phyloP scores from a whole-genome alignment of 2,113 vertebrate genomes.

The Vicugna pacos region DNA sequence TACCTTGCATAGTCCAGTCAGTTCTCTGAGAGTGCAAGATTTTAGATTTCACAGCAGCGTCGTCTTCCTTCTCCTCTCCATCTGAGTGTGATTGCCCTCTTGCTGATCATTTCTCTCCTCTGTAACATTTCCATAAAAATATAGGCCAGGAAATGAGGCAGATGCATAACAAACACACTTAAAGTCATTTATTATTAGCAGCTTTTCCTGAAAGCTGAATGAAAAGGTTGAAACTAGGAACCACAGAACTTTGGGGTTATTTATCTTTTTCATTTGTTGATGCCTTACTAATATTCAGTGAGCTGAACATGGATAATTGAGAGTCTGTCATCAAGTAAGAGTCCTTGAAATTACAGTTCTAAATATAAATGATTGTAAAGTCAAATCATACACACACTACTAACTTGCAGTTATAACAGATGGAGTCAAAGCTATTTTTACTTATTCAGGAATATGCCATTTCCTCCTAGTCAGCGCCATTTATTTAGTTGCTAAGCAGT shows the following conservation, averaged over 20 bases:
- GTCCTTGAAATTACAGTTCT: constrained; percentile 59
- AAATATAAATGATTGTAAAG: constrained; percentile 64
- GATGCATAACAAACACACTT: not conserved
- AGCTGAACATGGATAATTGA: constrained; percentile 36
- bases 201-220: not conserved
- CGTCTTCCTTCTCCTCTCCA: not conserved
- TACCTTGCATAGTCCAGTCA: not conserved
- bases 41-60: not conserved
- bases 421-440: constrained; percentile 55
- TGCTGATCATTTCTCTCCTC: not conserved
- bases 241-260: constrained; percentile 14
- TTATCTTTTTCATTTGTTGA: constrained; percentile 42
- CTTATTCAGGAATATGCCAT: constrained; percentile 57
- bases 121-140: constrained; percentile 24
- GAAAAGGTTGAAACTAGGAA: not conserved
- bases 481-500: constrained; percentile 61
- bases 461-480: constrained; percentile 53
- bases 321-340: constrained; percentile 8
- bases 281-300: not conserved
- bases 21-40: not conserved
- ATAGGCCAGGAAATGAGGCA: not conserved
- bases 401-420: constrained; percentile 54
- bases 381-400: constrained; percentile 25
- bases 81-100: not conserved
- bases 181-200: constrained; percentile 15